phyloP scores from a whole-genome alignment of 1,140 invertebrate species.

The Drosophila azteca region DNA sequence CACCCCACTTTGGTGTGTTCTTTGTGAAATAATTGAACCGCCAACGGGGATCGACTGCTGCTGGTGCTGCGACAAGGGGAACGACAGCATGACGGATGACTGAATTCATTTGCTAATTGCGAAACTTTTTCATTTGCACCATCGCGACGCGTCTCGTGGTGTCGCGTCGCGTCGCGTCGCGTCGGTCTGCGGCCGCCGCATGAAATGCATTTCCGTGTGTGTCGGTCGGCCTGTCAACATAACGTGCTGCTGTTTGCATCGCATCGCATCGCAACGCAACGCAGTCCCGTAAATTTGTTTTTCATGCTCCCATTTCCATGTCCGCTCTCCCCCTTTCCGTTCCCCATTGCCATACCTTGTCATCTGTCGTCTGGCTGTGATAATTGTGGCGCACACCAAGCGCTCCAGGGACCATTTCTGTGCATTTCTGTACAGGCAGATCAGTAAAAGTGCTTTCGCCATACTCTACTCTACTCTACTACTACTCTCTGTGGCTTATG shows the following conservation, averaged over 20 bases:
- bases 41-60: constrained; percentile 57
- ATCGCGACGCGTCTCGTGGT: background rate
- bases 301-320: constrained; percentile 8
- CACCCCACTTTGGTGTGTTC: constrained; percentile 21
- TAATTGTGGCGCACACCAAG: constrained; percentile 36
- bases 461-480: no score
- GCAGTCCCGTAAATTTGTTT: constrained; percentile 60
- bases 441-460: background rate
- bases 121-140: constrained; percentile 72
- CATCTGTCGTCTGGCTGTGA: constrained; percentile 12
- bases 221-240: constrained; percentile 55
- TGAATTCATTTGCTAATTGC: constrained; percentile 84
- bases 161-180: no score
- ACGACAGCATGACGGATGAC: constrained; percentile 79
- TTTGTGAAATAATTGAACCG: constrained; percentile 71
- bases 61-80: constrained; percentile 13
- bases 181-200: constrained; percentile 32
- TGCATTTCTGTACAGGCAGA: constrained; percentile 12
- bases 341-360: background rate
- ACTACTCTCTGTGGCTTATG: constrained; percentile 24
- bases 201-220: constrained; percentile 44
- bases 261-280: constrained; percentile 17
- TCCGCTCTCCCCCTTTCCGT: background rate
- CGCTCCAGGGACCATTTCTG: constrained; percentile 43
- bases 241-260: constrained; percentile 61